phyloP scores from a whole-genome alignment of 2,797 vertebrate genomes.

The Syngnathus acus region DNA sequence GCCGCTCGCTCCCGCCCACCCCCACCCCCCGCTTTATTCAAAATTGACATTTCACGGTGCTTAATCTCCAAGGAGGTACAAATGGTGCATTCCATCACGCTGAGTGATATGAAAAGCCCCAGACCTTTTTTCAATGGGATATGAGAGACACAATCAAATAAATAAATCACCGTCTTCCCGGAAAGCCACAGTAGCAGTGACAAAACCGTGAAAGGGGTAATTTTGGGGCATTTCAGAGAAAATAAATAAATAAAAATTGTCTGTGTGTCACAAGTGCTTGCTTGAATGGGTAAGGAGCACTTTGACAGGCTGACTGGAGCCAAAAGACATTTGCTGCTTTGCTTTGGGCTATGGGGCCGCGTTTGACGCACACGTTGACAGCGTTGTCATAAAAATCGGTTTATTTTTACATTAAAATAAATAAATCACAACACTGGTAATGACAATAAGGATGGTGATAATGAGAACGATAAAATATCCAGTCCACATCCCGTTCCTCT shows the following conservation, averaged over 20 bases:
- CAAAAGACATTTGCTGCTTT: neutral
- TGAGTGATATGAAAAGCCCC: conserved; percentile 41
- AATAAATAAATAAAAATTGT: neutral
- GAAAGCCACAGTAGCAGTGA: conserved; percentile 46
- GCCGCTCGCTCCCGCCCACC: neutral
- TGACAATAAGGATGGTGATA: too few relatives aligned
- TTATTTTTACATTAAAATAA: too few relatives aligned
- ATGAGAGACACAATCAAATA: conserved; percentile 47
- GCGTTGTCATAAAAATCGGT: too few relatives aligned
- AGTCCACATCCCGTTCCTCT: too few relatives aligned
- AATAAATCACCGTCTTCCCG: conserved; percentile 37
- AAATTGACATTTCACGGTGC: conserved; percentile 60
- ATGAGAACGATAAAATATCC: too few relatives aligned
- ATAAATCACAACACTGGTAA: neutral
- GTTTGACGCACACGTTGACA: neutral
- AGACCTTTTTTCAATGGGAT: conserved; percentile 42
- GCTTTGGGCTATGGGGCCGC: neutral
- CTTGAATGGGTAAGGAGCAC: neutral
- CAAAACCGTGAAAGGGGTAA: conserved; percentile 12
- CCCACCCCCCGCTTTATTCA: conserved; percentile 36
- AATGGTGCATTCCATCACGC: conserved; percentile 50
- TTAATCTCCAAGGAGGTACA: conserved; percentile 53
- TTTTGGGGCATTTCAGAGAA: conserved; percentile 24
- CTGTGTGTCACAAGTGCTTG: neutral
- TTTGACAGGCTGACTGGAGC: neutral